Conservation (phyloP, 2,888 invertebrate species). For the Priocnemis perturbator region DNA sequence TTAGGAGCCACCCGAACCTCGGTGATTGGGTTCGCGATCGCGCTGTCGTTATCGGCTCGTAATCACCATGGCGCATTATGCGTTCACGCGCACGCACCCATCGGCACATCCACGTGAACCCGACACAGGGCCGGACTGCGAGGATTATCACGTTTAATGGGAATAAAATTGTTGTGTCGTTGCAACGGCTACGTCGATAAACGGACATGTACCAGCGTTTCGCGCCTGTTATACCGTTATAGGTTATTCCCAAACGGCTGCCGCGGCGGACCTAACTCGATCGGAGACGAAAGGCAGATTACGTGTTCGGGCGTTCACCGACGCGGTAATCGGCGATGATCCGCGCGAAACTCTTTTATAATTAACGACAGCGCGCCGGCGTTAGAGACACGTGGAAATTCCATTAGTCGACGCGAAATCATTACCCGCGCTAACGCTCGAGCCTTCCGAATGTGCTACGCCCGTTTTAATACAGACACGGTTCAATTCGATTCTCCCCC, state of each 20-base stretch:
- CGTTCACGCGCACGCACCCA: conserved; percentile 39
- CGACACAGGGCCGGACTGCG: neutral
- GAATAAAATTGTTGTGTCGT: conserved; percentile 57
- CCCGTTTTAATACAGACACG: no score
- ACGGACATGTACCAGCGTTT: neutral
- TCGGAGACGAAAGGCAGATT: conserved; percentile 12
- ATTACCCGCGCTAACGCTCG: no score
- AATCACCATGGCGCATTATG: conserved; percentile 52
- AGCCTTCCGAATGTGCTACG: no score
- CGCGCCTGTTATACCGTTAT: neutral
- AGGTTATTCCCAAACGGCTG: neutral
- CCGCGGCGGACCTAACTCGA: conserved; percentile 5
- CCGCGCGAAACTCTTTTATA: conserved; percentile 1
- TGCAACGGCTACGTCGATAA: conserved; percentile 16
- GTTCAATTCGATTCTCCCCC: no score
- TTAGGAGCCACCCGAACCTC: conserved; percentile 30
- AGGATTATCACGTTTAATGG: conserved; percentile 55
- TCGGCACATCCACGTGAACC: neutral
- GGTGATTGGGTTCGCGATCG: conserved; percentile 48
- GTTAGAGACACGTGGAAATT: no score
- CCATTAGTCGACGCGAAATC: no score
- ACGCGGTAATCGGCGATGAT: conserved; percentile 19
- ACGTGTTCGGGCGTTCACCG: no score
- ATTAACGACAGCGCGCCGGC: conserved; percentile 3
- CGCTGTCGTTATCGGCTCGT: conserved; percentile 48